Evolutionary conservation across 2,888 invertebrate species (phyloP).

Genomic region (Drosophila meridionalis): DNA sequence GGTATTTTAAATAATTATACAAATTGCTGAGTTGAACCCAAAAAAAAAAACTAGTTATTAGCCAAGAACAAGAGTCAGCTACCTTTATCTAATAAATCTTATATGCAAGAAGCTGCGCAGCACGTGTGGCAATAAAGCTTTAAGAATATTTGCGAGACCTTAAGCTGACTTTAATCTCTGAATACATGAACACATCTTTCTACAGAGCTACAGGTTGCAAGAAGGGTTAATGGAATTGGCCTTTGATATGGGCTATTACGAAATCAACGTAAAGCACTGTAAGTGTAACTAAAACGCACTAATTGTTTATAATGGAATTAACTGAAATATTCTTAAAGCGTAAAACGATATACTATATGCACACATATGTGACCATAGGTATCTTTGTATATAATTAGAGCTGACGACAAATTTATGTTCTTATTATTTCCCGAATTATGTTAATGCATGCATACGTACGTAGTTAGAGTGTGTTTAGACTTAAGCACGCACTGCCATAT

Average conservation of each 20-base stretch:
- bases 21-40: not conserved
- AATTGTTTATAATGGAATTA: conserved; percentile 4
- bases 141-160: not conserved
- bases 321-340: not conserved
- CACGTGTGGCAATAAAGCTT: conserved; percentile 4
- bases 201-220: conserved; percentile 23
- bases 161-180: not conserved
- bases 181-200: not conserved
- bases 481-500: conserved; percentile 7
- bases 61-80: conserved; percentile 3
- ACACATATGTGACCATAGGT: not conserved
- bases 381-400: not conserved
- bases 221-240: conserved; percentile 46
- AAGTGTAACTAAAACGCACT: conserved; percentile 5
- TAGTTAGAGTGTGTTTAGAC: not conserved
- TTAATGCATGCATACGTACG: not conserved
- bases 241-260: conserved; percentile 16
- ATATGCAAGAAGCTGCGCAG: not conserved
- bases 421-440: not conserved
- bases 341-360: not conserved
- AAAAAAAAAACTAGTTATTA: not conserved
- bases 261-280: conserved; percentile 1
- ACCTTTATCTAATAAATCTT: conserved; percentile 1
- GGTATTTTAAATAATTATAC: conserved; percentile 15
- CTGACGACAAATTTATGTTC: conserved; percentile 3